A percentile compares a stretch with the other conserved stretches of the same genome.
These are phyloP conservation scores for Ruditapes philippinarum DNA, from an alignment of 1,140 invertebrate species.

Conservation along the genomic window DNA sequence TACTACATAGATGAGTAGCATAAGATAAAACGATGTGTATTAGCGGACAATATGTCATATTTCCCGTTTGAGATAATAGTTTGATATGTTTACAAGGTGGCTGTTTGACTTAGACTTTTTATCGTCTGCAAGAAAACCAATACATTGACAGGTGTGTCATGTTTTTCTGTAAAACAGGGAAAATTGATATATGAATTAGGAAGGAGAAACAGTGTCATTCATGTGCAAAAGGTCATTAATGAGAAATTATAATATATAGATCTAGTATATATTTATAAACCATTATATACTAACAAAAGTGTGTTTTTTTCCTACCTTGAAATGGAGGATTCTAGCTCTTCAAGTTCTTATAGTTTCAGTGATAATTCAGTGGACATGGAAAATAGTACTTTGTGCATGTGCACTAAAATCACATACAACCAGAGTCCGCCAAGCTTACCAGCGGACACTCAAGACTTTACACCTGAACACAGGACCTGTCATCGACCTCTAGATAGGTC, in stretches of 20 bases:
- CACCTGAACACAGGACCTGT: neutral
- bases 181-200: neutral
- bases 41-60: too few species aligned
- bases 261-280: too few species aligned
- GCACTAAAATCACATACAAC: constrained; percentile 59
- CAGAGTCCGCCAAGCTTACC: neutral
- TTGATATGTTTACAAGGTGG: too few species aligned
- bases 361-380: constrained; percentile 40
- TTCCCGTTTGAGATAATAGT: too few species aligned
- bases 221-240: too few species aligned
- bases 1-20: too few species aligned
- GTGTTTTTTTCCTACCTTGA: too few species aligned
- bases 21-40: too few species aligned
- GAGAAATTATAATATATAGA: too few species aligned
- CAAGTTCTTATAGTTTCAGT: constrained; percentile 60
- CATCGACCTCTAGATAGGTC: constrained; percentile 49
- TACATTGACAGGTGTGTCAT: constrained; percentile 23
- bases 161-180: constrained; percentile 8
- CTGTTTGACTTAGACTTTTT: too few species aligned
- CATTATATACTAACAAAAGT: too few species aligned
- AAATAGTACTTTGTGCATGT: constrained; percentile 29
- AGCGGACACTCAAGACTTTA: neutral
- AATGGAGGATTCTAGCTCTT: constrained; percentile 59
- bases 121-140: neutral
- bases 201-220: too few species aligned